Evolutionary conservation across 2,888 invertebrate genomes (phyloP).

Genomic region (Tetragonisca angustula): DNA sequence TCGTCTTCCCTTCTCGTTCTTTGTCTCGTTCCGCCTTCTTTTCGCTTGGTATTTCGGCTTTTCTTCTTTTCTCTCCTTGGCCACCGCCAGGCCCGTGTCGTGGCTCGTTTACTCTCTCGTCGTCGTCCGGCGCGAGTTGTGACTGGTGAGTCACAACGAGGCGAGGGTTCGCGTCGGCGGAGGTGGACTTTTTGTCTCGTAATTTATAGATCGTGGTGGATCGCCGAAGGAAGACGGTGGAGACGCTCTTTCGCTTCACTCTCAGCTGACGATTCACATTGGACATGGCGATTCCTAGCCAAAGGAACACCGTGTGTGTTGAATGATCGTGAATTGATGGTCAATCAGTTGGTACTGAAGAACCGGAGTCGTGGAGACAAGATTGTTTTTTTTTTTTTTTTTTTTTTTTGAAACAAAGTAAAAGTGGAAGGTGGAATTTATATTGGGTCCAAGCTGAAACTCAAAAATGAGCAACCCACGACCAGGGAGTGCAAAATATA

Average conservation of each 20-base stretch:
- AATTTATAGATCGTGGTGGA: conserved; percentile 81
- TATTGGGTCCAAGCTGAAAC: too few species aligned
- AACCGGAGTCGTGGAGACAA: too few species aligned
- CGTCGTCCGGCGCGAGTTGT: conserved; percentile 55
- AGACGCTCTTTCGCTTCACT: not conserved
- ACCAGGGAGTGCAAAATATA: too few species aligned
- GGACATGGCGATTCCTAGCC: too few species aligned
- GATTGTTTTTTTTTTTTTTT: too few species aligned
- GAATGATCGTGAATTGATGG: too few species aligned
- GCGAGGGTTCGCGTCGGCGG: conserved; percentile 67
- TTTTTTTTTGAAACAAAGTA: too few species aligned
- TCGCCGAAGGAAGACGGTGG: conserved; percentile 70
- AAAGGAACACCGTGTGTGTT: too few species aligned
- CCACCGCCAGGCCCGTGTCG: conserved; percentile 30
- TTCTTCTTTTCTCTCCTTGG: conserved; percentile 13
- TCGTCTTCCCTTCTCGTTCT: not conserved
- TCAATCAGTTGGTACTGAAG: too few species aligned
- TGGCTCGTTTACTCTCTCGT: conserved; percentile 50
- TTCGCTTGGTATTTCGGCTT: not conserved
- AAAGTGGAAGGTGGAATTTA: too few species aligned
- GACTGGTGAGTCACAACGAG: conserved; percentile 73
- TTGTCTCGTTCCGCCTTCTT: not conserved
- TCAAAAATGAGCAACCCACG: too few species aligned
- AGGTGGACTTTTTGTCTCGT: conserved; percentile 73
- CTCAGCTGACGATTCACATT: not conserved